Conservation (phyloP, 1,140 invertebrate genomes). For the Hypsibius dujardini region DNA sequence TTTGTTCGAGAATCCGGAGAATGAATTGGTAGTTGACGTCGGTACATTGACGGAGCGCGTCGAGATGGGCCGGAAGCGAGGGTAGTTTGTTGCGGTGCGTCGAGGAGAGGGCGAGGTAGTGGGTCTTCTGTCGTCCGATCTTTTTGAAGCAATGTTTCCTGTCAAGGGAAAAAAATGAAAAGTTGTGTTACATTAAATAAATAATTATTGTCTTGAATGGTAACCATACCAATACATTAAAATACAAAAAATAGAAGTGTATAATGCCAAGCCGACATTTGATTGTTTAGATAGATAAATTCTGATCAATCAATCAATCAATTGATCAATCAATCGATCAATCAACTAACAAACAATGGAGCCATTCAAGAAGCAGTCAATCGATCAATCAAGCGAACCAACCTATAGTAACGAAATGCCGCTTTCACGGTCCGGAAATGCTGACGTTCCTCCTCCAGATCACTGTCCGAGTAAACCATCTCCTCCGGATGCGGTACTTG, state of each 20-base stretch:
- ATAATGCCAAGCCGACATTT: neutral
- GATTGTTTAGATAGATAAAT: too few species aligned
- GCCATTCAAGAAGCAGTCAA: too few species aligned
- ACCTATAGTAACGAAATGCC: constrained; percentile 11
- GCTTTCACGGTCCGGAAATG: constrained; percentile 1
- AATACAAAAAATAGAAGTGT: neutral
- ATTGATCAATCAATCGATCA: too few species aligned
- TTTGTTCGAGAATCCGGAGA: neutral
- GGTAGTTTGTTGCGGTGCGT: neutral
- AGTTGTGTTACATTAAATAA: neutral
- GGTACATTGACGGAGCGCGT: constrained; percentile 3
- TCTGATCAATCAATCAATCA: too few species aligned
- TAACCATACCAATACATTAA: neutral
- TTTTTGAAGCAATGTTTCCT: constrained; percentile 1
- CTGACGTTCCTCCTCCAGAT: neutral
- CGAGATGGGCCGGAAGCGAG: neutral
- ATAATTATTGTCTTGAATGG: neutral
- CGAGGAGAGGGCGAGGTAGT: neutral
- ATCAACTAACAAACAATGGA: too few species aligned
- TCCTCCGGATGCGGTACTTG: too few species aligned
- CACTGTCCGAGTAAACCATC: too few species aligned
- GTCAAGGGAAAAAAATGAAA: neutral
- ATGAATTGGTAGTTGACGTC: constrained; percentile 10
- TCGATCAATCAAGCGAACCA: too few species aligned
- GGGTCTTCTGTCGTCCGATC: neutral